Evolutionary conservation across 2,797 vertebrate genomes (phyloP).

Genomic region (Amblyopsis hoosieri): DNA sequence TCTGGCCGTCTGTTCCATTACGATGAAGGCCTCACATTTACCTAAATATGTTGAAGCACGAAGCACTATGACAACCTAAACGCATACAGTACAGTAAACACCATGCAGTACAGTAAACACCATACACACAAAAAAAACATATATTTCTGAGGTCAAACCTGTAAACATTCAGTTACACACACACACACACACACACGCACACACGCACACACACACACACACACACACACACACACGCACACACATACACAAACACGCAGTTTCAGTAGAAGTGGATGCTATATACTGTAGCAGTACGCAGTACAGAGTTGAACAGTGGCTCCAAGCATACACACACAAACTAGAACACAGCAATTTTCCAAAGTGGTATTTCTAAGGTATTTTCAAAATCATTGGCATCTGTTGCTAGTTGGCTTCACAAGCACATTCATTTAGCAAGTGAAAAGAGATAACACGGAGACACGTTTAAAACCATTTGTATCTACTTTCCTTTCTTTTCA

Average conservation of each 20-base stretch:
- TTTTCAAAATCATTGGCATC: constrained; percentile 30
- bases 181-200: neutral
- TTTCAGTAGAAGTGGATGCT: neutral
- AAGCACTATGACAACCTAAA: too few species aligned
- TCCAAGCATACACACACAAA: neutral
- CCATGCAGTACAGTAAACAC: too few species aligned
- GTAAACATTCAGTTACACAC: neutral
- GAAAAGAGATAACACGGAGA: neutral
- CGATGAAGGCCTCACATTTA: constrained; percentile 27
- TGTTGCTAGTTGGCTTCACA: constrained; percentile 13
- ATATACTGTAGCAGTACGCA: neutral
- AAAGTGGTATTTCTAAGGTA: constrained; percentile 34
- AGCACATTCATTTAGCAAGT: neutral
- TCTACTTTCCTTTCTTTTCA: neutral
- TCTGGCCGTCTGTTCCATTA: constrained; percentile 49
- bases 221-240: neutral
- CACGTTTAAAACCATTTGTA: neutral
- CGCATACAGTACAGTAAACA: too few species aligned
- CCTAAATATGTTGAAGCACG: constrained; percentile 22
- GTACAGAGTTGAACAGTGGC: constrained; percentile 22
- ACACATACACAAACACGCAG: constrained; percentile 1
- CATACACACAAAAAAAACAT: too few species aligned
- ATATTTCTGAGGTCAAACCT: constrained; percentile 14
- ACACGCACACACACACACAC: neutral
- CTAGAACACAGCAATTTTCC: constrained; percentile 19